These are phyloP conservation scores for Meloidogyne chitwoodi DNA, from an alignment of 1,140 invertebrate species.

Conservation along the genomic window DNA sequence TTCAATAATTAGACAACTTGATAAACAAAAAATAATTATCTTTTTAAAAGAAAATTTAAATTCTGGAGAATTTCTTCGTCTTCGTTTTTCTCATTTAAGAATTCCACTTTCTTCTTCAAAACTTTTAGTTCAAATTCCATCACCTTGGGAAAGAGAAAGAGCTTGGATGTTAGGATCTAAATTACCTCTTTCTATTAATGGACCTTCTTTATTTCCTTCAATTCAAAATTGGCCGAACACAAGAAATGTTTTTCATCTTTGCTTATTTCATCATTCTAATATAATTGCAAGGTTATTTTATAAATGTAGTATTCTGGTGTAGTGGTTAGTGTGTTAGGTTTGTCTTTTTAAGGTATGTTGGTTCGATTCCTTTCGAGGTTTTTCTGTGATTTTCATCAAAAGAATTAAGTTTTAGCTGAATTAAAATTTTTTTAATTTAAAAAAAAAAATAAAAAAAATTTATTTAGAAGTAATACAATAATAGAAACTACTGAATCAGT, in stretches of 20 bases:
- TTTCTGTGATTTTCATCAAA: no score
- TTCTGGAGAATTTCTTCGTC: neutral
- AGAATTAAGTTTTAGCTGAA: no score
- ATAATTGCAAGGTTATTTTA: conserved; percentile 6
- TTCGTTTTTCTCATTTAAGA: neutral
- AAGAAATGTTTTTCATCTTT: conserved; percentile 1
- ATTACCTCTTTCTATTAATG: neutral
- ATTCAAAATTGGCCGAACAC: neutral
- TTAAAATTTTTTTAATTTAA: neutral
- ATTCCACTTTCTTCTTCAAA: conserved; percentile 11
- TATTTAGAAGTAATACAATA: conserved; percentile 27
- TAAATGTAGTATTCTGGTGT: no score
- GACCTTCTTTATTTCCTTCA: neutral
- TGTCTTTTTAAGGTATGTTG: neutral
- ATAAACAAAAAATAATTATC: conserved; percentile 2
- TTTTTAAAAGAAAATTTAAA: neutral
- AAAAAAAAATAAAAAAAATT: conserved; percentile 8
- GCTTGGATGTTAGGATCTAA: conserved; percentile 21
- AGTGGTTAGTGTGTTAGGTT: neutral
- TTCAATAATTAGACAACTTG: conserved; percentile 7
- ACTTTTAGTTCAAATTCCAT: conserved; percentile 21
- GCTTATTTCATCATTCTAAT: conserved; percentile 7
- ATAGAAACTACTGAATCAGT: neutral
- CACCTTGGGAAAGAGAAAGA: conserved; percentile 25
- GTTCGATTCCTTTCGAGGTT: neutral